These are phyloP conservation scores for Darevskia mixta DNA, from an alignment of 2,797 vertebrate genomes.

Conservation along the genomic window DNA sequence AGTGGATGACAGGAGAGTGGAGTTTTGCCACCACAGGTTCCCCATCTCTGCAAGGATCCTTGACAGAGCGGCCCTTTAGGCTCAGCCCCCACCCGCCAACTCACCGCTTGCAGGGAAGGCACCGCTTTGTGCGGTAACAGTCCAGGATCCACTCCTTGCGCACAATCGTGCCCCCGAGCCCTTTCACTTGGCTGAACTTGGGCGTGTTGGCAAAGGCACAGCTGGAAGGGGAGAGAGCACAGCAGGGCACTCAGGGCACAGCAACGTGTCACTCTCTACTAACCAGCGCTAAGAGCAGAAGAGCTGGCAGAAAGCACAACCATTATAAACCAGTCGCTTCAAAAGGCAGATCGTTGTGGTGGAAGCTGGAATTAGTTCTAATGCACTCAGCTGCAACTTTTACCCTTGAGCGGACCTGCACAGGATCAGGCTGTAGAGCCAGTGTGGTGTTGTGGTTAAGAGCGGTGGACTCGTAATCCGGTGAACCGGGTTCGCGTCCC, in stretches of 20 bases:
- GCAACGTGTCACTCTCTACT: too few species aligned
- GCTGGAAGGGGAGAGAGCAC: slow-evolving; percentile 67
- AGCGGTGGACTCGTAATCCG: too few species aligned
- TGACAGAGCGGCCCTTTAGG: too few species aligned
- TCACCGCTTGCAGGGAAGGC: slow-evolving; percentile 85
- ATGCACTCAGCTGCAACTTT: too few species aligned
- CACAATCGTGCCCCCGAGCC: slow-evolving; percentile 88
- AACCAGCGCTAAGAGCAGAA: not conserved
- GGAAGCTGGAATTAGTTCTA: not conserved
- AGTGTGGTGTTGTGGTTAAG: too few species aligned
- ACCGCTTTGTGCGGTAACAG: slow-evolving; percentile 86
- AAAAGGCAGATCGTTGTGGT: not conserved
- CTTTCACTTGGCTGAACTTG: slow-evolving; percentile 91
- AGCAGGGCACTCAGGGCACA: not conserved
- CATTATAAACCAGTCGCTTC: not conserved
- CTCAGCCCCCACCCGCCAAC: not conserved
- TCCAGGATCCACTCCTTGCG: slow-evolving; percentile 92
- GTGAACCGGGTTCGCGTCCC: too few species aligned
- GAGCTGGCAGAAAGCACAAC: not conserved
- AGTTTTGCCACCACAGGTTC: not conserved
- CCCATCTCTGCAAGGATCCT: not conserved
- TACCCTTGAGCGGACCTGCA: too few species aligned
- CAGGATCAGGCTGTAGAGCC: too few species aligned
- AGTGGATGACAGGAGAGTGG: not conserved
- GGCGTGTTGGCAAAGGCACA: slow-evolving; percentile 94